Conservation (phyloP, 2,797 vertebrate species). For the Sebastolobus alascanus region DNA sequence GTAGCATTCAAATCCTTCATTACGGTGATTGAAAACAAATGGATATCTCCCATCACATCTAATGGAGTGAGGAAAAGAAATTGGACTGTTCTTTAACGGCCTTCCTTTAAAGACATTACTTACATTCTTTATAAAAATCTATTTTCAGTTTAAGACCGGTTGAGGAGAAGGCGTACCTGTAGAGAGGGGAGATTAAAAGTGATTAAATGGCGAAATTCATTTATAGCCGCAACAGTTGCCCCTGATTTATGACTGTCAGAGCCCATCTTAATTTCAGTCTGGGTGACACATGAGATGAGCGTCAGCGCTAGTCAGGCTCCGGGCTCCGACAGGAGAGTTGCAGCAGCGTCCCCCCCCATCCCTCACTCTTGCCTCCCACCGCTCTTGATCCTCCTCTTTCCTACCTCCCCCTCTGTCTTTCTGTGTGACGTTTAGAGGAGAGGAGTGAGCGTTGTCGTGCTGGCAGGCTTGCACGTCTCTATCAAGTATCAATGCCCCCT, state of each 20-base stretch:
- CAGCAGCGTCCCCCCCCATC: constrained; percentile 45
- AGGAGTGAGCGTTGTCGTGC: constrained; percentile 67
- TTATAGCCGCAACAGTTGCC: constrained; percentile 54
- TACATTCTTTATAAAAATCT: constrained; percentile 87
- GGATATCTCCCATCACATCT: constrained; percentile 36
- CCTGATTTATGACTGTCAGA: constrained; percentile 68
- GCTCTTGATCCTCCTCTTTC: constrained; percentile 39
- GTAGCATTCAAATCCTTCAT: constrained; percentile 41
- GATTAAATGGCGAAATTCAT: constrained; percentile 72
- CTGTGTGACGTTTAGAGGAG: constrained; percentile 51
- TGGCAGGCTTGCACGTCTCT: constrained; percentile 60
- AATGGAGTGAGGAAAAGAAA: constrained; percentile 38
- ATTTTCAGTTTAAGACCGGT: constrained; percentile 86
- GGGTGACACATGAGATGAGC: constrained; percentile 60
- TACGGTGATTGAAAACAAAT: constrained; percentile 58
- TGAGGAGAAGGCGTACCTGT: constrained; percentile 83
- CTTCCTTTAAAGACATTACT: constrained; percentile 66
- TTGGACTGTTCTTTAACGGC: constrained; percentile 26
- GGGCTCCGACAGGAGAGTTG: constrained; percentile 63
- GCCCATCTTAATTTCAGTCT: constrained; percentile 67
- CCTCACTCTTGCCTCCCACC: constrained; percentile 47
- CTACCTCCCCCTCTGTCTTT: constrained; percentile 12
- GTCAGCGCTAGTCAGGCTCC: constrained; percentile 45
- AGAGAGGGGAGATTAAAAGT: constrained; percentile 71
- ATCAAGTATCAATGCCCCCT: constrained; percentile 59